Conservation (phyloP, 2,888 invertebrate species). For the Dolichopus griseipennis region DNA sequence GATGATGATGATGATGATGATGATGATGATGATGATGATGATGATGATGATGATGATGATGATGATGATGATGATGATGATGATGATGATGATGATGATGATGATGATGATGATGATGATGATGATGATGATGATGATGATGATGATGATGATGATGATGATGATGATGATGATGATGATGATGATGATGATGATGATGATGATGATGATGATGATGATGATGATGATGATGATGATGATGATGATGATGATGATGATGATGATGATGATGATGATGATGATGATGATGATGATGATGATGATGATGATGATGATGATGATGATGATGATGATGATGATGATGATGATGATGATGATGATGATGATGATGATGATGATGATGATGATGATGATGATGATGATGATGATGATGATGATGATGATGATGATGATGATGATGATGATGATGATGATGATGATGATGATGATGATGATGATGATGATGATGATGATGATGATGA, state of each 20-base stretch:
- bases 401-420: conserved; percentile 11
- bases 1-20: conserved; percentile 11
- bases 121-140: conserved; percentile 10
- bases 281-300: conserved; percentile 10
- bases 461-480: conserved; percentile 10
- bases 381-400: conserved; percentile 10
- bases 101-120: conserved; percentile 10
- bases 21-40: conserved; percentile 8
- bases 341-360: conserved; percentile 7
- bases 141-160: conserved; percentile 10
- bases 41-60: conserved; percentile 11
- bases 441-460: conserved; percentile 10
- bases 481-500: conserved; percentile 10
- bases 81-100: conserved; percentile 10
- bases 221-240: conserved; percentile 10
- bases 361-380: conserved; percentile 10
- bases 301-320: conserved; percentile 11
- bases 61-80: conserved; percentile 10
- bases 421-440: conserved; percentile 11
- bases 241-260: conserved; percentile 10
- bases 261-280: conserved; percentile 10
- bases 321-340: conserved; percentile 10
- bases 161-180: conserved; percentile 11
- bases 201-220: conserved; percentile 10
- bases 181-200: conserved; percentile 9